Evolutionary conservation across 37 sponge, comb jelly and placozoan species (phyloP).

Genomic region (Cliona cf. orientalis): DNA sequence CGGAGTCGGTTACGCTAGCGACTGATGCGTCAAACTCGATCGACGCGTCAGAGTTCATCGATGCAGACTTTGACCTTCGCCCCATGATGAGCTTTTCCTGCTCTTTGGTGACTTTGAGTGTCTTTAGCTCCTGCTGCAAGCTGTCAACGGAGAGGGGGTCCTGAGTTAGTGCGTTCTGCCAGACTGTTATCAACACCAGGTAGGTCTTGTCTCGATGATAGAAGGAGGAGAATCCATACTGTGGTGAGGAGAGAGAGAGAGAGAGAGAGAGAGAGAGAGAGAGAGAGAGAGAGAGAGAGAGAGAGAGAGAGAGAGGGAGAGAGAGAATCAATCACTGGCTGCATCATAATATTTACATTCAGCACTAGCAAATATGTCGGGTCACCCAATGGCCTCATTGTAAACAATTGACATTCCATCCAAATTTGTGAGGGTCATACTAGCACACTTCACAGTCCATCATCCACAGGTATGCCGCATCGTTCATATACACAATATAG

Average conservation of each 20-base stretch:
- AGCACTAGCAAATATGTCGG: too few species aligned
- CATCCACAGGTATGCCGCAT: too few species aligned
- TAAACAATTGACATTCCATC: too few species aligned
- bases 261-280: neutral
- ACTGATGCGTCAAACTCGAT: too few species aligned
- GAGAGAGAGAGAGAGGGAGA: conserved; percentile 11
- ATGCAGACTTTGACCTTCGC: neutral
- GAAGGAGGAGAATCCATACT: conserved; percentile 69
- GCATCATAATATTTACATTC: too few species aligned
- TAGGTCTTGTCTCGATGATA: conserved; percentile 48
- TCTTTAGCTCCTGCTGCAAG: neutral
- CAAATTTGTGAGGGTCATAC: too few species aligned
- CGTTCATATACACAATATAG: too few species aligned
- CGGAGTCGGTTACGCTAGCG: too few species aligned
- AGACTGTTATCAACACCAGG: conserved; percentile 23
- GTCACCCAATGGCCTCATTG: too few species aligned
- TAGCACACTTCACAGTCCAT: too few species aligned
- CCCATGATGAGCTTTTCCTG: neutral
- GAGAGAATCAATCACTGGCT: neutral
- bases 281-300: conserved; percentile 48
- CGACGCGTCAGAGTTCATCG: too few species aligned
- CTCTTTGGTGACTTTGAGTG: neutral
- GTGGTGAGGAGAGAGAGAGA: neutral
- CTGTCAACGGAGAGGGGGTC: neutral
- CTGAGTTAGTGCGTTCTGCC: conserved; percentile 44